A percentile compares a stretch with the other conserved stretches of the same genome.
These are phyloP conservation scores for Sebastes hubbsi DNA, from an alignment of 2,797 vertebrate species.

Conservation along the genomic window DNA sequence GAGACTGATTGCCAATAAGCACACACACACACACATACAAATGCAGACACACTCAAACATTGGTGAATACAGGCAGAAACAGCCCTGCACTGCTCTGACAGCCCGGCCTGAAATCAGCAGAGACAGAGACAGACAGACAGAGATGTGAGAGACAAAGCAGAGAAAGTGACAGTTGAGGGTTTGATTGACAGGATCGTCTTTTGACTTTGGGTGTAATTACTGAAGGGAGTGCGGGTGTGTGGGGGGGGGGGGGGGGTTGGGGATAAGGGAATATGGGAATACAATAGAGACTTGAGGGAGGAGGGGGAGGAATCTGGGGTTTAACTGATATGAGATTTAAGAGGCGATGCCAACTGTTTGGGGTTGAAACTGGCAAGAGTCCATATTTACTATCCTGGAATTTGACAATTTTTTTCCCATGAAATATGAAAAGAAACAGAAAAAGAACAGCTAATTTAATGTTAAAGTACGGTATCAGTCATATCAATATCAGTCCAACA, in stretches of 20 bases:
- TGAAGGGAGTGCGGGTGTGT: conserved; percentile 13
- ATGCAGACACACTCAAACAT: neutral
- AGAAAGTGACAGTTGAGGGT: conserved; percentile 67
- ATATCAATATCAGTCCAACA: neutral
- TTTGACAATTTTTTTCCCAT: neutral
- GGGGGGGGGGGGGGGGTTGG: conserved; percentile 4
- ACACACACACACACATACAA: neutral
- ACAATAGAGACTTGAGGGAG: conserved; percentile 61
- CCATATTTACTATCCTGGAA: conserved; percentile 14
- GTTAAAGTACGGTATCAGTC: neutral
- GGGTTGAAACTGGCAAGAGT: conserved; percentile 10
- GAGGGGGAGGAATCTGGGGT: conserved; percentile 42
- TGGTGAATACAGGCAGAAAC: conserved; percentile 23
- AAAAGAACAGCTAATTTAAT: neutral
- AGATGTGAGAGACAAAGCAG: conserved; percentile 66
- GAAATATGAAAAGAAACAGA: neutral
- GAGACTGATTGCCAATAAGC: neutral
- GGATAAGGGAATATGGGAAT: conserved; percentile 40
- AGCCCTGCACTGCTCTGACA: conserved; percentile 40
- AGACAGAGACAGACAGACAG: conserved; percentile 52
- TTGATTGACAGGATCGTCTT: conserved; percentile 77
- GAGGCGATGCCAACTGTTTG: conserved; percentile 29
- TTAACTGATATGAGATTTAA: conserved; percentile 51
- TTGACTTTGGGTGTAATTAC: conserved; percentile 80
- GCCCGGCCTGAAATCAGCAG: conserved; percentile 41